phyloP scores from a whole-genome alignment of 2,113 vertebrate species.

The Bubo blakistoni region DNA sequence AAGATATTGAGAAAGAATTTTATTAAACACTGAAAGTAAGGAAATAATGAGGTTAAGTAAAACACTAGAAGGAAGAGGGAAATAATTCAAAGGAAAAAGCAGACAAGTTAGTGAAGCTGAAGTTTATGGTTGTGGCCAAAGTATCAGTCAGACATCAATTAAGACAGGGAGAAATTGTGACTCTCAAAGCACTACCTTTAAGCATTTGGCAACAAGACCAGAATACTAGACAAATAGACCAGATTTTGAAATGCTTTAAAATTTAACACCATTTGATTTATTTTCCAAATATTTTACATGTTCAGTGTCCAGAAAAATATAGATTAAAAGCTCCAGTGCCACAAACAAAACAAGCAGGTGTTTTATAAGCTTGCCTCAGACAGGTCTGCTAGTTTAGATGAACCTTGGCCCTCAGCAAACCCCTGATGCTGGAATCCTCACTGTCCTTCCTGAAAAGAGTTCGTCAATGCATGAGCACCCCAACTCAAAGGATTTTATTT shows the following conservation, averaged over 20 bases:
- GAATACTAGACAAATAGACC: not conserved
- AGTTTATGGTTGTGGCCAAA: not conserved
- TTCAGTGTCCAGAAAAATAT: not conserved
- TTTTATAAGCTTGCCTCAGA: not conserved
- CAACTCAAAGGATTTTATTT: not conserved
- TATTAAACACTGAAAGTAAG: not conserved
- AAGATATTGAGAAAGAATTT: not conserved
- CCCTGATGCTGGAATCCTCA: not conserved
- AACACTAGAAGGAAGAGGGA: not conserved
- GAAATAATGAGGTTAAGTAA: not conserved
- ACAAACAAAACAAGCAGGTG: not conserved
- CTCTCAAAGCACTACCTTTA: not conserved
- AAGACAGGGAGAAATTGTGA: not conserved
- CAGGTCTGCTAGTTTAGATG: not conserved
- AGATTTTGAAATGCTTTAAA: not conserved
- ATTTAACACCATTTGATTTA: not conserved
- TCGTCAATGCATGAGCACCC: not conserved
- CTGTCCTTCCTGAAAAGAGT: not conserved
- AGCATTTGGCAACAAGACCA: not conserved
- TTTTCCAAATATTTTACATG: not conserved
- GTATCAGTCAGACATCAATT: not conserved
- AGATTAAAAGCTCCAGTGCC: not conserved
- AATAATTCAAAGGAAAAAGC: not conserved
- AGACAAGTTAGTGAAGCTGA: not conserved
- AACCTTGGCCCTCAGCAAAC: not conserved